Evolutionary conservation across 2,113 vertebrate species (phyloP).

Genomic region (Mesembrinibis cayennensis): DNA sequence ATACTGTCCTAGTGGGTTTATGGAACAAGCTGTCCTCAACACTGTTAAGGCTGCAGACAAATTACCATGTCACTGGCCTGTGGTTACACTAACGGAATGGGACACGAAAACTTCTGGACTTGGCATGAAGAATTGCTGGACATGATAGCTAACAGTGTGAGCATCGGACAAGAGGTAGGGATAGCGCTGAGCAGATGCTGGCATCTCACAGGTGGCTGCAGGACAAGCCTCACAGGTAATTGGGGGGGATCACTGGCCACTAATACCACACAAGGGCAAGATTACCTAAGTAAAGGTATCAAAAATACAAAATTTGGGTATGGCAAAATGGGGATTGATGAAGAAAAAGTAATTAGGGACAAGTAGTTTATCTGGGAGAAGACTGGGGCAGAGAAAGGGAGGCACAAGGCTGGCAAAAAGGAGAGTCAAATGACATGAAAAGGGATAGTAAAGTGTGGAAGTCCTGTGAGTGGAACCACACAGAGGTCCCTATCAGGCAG

Average conservation of each 20-base stretch:
- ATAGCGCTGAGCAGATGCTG: neutral
- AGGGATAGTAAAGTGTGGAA: neutral
- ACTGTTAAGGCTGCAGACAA: neutral
- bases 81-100: neutral
- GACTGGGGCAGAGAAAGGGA: neutral
- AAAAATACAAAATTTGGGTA: neutral
- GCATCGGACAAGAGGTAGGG: neutral
- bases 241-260: rapidly evolving
- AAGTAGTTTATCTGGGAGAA: neutral
- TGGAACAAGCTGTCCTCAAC: neutral
- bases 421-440: neutral
- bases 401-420: neutral
- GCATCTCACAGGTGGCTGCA: neutral
- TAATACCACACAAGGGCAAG: neutral
- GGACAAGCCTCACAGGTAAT: neutral
- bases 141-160: neutral
- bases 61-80: neutral
- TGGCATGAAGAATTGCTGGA: neutral
- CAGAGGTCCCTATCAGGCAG: neutral
- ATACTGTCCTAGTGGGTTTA: neutral
- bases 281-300: neutral
- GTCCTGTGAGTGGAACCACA: neutral
- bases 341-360: neutral
- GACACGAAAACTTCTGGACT: rapidly evolving
- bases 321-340: neutral